Evolutionary conservation across 2,797 vertebrate species (phyloP), one percentile per base, ranked within the genome.

Genomic region (Tenualosa ilisha): DNA sequence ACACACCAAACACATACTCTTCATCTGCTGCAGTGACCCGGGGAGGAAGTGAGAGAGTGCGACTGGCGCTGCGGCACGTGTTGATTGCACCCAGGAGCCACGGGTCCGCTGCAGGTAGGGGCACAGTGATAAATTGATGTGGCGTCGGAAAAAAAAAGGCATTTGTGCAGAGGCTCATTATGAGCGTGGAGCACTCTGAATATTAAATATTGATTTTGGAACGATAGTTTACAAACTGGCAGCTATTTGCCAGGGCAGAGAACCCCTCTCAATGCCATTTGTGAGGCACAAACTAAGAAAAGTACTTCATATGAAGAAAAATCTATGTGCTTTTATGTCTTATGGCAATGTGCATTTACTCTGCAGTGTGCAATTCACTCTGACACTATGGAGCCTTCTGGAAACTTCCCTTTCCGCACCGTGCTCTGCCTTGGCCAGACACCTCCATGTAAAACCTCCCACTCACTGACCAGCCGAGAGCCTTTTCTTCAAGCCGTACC

Each of bases 131-230:
- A 51, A 82, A 20, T 37, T 53, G 22, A 7, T 59, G 15, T 37
- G 40, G 51, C 46, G n/a, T 49, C 31, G 17, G 8, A 26, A 59
- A 22, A 59, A 22, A 56, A 37, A 11, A 50, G 43, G 50, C 50
- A 17, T 40, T 75, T 75, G 82, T 84, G 40, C 37, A 20, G 4
- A 37, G 26, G 54, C 26, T 82, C 8, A 24, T 85, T 86, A 83
- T 68, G 37, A 75, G 68, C 17, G 63, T 13, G 26, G 63, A 37
- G 26, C 63, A 68, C 63, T 68, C 63, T 68, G 22, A 31, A 31
- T 68, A 68, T 68, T 68, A 68, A 68, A 68, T 68, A 68, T 68
- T 68, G 68, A 75, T 75, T 40, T 43, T 75, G 13, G 68, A 40
- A 40, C 31, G 15, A 75, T 75, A 75, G 68, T 40, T 72, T 72